Conservation (phyloP, 1,140 invertebrate genomes). For the Eupristina koningsbergeri region DNA sequence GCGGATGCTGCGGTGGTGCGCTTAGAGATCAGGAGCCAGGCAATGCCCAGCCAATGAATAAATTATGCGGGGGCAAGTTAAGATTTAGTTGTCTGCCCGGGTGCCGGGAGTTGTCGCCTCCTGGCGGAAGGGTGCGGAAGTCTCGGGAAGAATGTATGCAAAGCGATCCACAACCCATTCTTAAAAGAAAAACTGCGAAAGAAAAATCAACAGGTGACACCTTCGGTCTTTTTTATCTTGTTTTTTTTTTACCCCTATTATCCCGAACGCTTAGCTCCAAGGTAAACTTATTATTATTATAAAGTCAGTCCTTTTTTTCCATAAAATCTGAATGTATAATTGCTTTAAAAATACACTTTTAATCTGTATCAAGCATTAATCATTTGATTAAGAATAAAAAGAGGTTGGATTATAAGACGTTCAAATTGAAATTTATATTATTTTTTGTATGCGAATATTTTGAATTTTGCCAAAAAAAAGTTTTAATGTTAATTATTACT, state of each 20-base stretch:
- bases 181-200: not conserved
- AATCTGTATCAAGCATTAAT: no score
- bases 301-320: not conserved
- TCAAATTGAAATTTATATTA: no score
- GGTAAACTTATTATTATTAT: not conserved
- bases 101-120: conserved; percentile 6
- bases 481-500: no score
- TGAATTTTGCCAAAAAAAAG: no score
- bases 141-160: not conserved
- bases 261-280: no score
- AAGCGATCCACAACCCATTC: not conserved
- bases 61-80: conserved; percentile 48
- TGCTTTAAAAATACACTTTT: no score
- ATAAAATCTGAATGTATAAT: no score
- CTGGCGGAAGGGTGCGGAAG: not conserved
- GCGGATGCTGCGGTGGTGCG: not conserved
- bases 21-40: conserved; percentile 41
- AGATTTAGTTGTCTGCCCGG: conserved; percentile 44
- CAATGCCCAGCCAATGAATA: conserved; percentile 51
- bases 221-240: no score
- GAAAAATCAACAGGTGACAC: conserved; percentile 42
- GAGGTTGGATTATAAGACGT: no score
- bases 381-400: no score
- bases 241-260: not conserved
- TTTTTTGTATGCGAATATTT: no score